These are phyloP conservation scores for Drepanosiphum platanoidis DNA, from an alignment of 2,888 invertebrate genomes.

Conservation along the genomic window DNA sequence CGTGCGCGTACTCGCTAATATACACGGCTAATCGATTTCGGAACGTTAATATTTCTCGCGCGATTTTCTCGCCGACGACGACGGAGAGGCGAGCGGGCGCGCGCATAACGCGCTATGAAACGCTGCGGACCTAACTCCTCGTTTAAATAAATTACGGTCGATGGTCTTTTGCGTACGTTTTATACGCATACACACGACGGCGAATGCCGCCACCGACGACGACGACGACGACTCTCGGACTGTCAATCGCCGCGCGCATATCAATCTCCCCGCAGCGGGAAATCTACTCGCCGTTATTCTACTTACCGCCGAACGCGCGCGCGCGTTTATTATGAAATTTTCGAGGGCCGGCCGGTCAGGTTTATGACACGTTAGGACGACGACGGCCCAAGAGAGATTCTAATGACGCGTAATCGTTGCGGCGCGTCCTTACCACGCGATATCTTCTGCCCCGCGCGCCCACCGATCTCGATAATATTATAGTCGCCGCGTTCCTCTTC, in stretches of 20 bases:
- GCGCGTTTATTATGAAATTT: not conserved
- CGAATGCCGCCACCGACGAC: too few species aligned
- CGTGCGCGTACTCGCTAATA: not conserved
- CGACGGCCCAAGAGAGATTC: not conserved
- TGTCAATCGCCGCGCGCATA: conserved; percentile 12
- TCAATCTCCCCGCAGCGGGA: not conserved
- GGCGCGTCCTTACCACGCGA: too few species aligned
- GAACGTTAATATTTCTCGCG: too few species aligned
- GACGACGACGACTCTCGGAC: not conserved
- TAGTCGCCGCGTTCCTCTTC: too few species aligned
- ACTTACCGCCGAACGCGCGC: too few species aligned
- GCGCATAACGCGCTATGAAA: not conserved
- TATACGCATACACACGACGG: too few species aligned
- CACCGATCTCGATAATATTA: too few species aligned
- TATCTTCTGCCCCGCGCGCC: too few species aligned
- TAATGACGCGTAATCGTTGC: conserved; percentile 7
- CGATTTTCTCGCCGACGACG: not conserved
- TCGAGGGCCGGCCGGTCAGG: not conserved
- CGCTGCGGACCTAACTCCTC: not conserved
- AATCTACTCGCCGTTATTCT: not conserved
- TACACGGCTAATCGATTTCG: not conserved
- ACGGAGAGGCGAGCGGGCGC: not conserved
- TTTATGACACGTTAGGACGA: not conserved
- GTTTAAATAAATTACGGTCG: conserved; percentile 17
- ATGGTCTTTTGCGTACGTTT: not conserved